Evolutionary conservation across 2,113 vertebrate genomes (phyloP), one percentile per base, ranked within the genome.

Genomic region (Pipa parva): DNA sequence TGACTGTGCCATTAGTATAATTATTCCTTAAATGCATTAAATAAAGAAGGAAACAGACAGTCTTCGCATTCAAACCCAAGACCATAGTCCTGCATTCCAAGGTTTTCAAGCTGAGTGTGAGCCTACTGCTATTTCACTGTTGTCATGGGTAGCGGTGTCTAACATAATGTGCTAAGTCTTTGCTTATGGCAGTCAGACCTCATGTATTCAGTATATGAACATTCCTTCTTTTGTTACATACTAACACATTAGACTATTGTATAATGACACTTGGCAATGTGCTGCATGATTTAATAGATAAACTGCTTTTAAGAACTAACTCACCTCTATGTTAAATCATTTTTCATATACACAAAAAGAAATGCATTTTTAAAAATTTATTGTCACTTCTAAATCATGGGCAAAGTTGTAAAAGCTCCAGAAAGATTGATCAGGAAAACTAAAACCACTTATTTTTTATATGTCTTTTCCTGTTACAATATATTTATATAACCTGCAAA

Each of bases 1-100:
- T 11, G 65, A 12, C 2, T 56, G 48, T 20, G 73, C 49, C 79
- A 83, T 83, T 52, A 25, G n/a, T 25, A 24, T 60, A 45, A 45
- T 52, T 54, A 42, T 27, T 61, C 8, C 21, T 28, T 31, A 61
- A 52, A 15, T 24, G 62, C 48, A 54, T 15, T 29, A 52, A 22
- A 27, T 1, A 45, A 5, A 13, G 24, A 39, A 18, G 15, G 13
- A 17, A 12, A 51, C 21, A 56, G 37, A 18, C 33, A 59, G 57
- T 52, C 24, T 42, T 13, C 22, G 58, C 25, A 29, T 60, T 45
- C 57, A 61, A 31, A 5, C 17, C 28, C 36, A 9, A 25, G 17
- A 52, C 18, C 54, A 13, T 18, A 36, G 36, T 39, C 46, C 17
- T 24, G 28, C 31, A 57, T 65, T 65, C 52, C 63, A 46, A 11